Evolutionary conservation across 2,113 vertebrate species (phyloP), one percentile per base, ranked within the genome.

Genomic region (Chloropsis hardwickii): DNA sequence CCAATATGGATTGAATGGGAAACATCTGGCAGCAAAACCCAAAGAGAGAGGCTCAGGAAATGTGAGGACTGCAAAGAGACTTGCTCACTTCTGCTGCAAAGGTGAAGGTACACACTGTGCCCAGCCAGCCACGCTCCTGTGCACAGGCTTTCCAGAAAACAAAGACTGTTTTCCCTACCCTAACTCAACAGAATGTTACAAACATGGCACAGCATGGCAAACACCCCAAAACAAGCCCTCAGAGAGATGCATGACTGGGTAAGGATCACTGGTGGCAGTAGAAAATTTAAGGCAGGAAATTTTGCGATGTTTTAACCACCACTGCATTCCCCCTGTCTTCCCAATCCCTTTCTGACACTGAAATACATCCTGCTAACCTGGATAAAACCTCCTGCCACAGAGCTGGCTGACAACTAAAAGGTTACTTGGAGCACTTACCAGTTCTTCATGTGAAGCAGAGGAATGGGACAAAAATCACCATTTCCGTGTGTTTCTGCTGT

Each of bases 21-120:
- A 97, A 96, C 69, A 94, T 79, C 89, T 96, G 90, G 77, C 40
- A 66, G 24, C 60, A 73, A 95, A 91, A 96, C 61, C 73, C 65
- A 50, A 92, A 54, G 79, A 95, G 76, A 82, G 54, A 56, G 23
- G 72, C 80, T 45, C 19, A 82, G 56, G 57, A 51, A 94, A 81
- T 1, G 1, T 16, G 45, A 28, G 0, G 35, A 70, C 78, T 82
- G 45, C 9, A 33, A 82, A 92, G 33, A 64, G 37, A 22, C 21
- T 47, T 15, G 72, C 69, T 51, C 76, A 81, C 15, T 70, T 39
- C 40, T 81, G 19, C 64, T 65, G 86, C 31, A 31, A 14, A 51
- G 53, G 22, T 4, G 20, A 65, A 93, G 37, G 29, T 39, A 48
- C 13, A 11, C 20, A 16, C 6, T 0, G 0, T 4, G 81, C 91